Conservation (phyloP, 2,888 invertebrate species). For the Thyatira batis region DNA sequence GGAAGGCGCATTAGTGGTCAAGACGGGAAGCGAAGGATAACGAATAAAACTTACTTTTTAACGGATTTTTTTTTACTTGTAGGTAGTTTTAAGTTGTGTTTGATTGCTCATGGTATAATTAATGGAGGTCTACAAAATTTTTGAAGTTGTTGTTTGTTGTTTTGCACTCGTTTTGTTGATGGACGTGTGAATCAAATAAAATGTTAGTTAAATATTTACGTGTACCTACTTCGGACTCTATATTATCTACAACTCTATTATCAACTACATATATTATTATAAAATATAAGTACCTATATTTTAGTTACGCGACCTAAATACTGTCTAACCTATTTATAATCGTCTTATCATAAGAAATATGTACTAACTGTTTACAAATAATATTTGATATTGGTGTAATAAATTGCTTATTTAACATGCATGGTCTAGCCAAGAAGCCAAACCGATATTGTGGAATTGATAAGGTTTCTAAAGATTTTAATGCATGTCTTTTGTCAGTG, state of each 20-base stretch:
- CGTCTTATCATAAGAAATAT: background rate
- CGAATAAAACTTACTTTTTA: too few relatives aligned
- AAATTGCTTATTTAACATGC: conserved; percentile 44
- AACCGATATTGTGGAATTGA: conserved; percentile 33
- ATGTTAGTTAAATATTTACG: conserved; percentile 7
- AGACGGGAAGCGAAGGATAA: too few relatives aligned
- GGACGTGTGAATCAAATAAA: conserved; percentile 25
- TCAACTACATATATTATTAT: conserved; percentile 17
- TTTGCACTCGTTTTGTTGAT: conserved; percentile 27
- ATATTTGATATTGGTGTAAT: conserved; percentile 22
- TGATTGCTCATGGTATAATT: conserved; percentile 9
- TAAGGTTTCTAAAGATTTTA: conserved; percentile 12
- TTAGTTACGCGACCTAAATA: background rate
- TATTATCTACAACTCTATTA: conserved; percentile 8
- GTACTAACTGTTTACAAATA: conserved; percentile 10
- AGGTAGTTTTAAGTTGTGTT: conserved; percentile 4
- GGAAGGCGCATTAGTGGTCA: too few relatives aligned
- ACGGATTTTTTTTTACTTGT: conserved; percentile 7
- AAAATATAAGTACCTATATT: conserved; percentile 18
- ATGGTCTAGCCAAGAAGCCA: conserved; percentile 52
- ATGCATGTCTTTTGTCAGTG: conserved; percentile 38
- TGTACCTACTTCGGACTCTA: conserved; percentile 15
- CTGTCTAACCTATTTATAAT: background rate
- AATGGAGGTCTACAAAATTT: conserved; percentile 11
- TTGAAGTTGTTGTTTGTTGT: conserved; percentile 18